phyloP scores from a whole-genome alignment of 2,113 vertebrate genomes.

The Ellobius talpinus region DNA sequence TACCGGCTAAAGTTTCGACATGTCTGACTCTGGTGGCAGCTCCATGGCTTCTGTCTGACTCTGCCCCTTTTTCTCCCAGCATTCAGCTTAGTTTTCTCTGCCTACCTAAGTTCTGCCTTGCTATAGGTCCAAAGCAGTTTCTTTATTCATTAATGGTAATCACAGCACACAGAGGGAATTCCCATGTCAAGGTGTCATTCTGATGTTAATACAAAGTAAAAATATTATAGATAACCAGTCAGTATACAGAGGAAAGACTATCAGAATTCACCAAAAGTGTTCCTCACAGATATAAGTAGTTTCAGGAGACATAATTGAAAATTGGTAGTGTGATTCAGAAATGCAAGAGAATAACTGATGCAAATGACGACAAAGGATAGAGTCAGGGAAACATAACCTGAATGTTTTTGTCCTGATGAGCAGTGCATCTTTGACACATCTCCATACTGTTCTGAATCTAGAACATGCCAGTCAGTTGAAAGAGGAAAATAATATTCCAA shows the following conservation, averaged over 20 bases:
- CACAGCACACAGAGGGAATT: too few species aligned
- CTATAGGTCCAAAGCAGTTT: too few species aligned
- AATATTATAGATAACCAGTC: background rate
- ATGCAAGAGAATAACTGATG: background rate
- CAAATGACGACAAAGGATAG: background rate
- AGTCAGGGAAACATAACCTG: background rate
- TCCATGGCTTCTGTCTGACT: too few species aligned
- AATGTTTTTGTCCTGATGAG: background rate
- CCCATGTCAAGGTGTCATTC: background rate
- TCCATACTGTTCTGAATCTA: background rate
- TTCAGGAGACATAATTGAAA: background rate
- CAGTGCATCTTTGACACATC: background rate
- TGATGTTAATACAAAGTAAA: constrained; percentile 11
- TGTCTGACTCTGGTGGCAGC: too few species aligned
- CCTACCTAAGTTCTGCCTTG: too few species aligned
- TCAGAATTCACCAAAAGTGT: background rate
- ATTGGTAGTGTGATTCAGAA: background rate
- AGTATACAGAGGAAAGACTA: background rate
- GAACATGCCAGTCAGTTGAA: background rate
- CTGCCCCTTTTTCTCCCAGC: too few species aligned
- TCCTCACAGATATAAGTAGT: background rate
- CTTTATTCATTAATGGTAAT: too few species aligned
- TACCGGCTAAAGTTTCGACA: too few species aligned
- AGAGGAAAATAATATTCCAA: background rate
- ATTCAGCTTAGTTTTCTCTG: too few species aligned